Evolutionary conservation across 2,113 vertebrate species (phyloP).

Genomic region (Hippolais icterina): DNA sequence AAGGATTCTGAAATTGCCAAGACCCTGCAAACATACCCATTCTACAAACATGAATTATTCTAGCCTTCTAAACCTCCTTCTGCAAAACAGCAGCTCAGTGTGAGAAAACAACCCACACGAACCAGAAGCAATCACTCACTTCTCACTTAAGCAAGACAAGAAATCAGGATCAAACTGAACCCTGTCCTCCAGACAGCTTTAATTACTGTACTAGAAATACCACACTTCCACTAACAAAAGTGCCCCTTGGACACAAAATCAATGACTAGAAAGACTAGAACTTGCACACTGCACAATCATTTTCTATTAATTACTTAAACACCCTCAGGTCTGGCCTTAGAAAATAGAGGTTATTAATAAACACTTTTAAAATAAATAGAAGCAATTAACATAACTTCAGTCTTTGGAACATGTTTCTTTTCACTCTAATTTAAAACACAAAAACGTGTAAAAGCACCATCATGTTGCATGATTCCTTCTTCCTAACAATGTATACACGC

Average conservation of each 20-base stretch:
- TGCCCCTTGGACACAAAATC: not conserved
- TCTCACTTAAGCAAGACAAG: not conserved
- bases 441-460: not conserved
- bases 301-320: not conserved
- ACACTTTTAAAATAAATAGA: not conserved
- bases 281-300: not conserved
- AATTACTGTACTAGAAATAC: not conserved
- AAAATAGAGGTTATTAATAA: not conserved
- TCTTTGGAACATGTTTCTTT: not conserved
- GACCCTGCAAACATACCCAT: not conserved
- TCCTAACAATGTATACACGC: not conserved
- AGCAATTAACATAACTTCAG: not conserved
- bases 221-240: not conserved
- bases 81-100: not conserved
- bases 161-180: not conserved
- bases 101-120: not conserved
- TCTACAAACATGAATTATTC: not conserved
- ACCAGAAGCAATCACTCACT: not conserved
- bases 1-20: not conserved
- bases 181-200: not conserved
- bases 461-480: not conserved
- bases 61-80: not conserved
- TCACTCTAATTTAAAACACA: not conserved
- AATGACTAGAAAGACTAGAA: not conserved
- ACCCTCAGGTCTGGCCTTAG: not conserved